A percentile compares a stretch with the other conserved stretches of the same genome.
Conservation (phyloP, 2,888 invertebrate genomes). For the Latrodectus elegans region DNA sequence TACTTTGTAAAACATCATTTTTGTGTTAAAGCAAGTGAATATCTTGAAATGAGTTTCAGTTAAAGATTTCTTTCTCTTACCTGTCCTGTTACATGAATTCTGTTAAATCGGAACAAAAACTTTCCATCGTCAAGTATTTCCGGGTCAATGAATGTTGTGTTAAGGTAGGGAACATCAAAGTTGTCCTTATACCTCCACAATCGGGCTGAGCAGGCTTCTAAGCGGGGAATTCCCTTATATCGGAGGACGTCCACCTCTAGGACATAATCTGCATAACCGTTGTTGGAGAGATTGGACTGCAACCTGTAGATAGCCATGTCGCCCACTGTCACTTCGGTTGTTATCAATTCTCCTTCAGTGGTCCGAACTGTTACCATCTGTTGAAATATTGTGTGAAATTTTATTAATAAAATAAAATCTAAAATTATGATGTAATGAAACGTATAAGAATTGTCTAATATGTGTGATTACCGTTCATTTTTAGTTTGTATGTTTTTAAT, state of each 20-base stretch:
- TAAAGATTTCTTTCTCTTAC: slow-evolving; percentile 7
- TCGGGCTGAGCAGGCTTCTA: slow-evolving; percentile 70
- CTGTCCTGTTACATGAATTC: slow-evolving; percentile 71
- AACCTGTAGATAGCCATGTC: slow-evolving; percentile 66
- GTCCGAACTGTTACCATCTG: slow-evolving; percentile 37
- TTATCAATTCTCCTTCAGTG: slow-evolving; percentile 42
- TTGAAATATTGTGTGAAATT: neutral
- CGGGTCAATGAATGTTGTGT: slow-evolving; percentile 65
- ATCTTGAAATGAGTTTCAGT: no score
- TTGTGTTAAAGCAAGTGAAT: no score
- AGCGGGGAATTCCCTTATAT: slow-evolving; percentile 46
- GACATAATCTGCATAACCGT: slow-evolving; percentile 64
- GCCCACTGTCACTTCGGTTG: slow-evolving; percentile 32
- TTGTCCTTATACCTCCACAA: slow-evolving; percentile 65
- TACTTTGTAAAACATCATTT: no score
- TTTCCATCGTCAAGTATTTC: slow-evolving; percentile 60
- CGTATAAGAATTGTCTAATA: no score
- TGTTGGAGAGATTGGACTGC: slow-evolving; percentile 62
- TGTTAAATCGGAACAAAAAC: slow-evolving; percentile 68
- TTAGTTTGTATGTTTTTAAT: no score
- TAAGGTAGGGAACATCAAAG: slow-evolving; percentile 70
- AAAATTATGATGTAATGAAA: no score
- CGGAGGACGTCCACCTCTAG: slow-evolving; percentile 59
- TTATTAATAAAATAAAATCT: neutral
- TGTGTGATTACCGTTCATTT: no score